A percentile compares a stretch with the other conserved stretches of the same genome.
These are phyloP conservation scores for Sebastes iracundus DNA, from an alignment of 2,797 vertebrate species.

Conservation along the genomic window DNA sequence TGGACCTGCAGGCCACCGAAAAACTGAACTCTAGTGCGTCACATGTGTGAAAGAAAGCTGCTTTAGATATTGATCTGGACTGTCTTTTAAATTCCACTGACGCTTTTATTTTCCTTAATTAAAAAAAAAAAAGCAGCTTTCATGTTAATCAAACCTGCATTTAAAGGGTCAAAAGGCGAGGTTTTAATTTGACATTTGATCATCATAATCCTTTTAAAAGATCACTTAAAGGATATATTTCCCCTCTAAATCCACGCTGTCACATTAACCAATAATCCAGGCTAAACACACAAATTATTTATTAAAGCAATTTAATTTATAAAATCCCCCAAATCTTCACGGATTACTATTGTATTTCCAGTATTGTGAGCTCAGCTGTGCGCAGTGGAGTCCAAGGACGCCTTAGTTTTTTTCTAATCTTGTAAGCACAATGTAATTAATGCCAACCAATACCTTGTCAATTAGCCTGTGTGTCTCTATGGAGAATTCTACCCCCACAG, in stretches of 20 bases:
- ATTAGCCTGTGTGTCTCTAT: slow-evolving; percentile 76
- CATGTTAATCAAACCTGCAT: not conserved
- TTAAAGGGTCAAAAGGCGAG: not conserved
- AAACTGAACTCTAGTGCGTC: not conserved
- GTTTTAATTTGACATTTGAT: not conserved
- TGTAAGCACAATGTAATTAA: slow-evolving; percentile 81
- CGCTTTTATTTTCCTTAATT: not conserved
- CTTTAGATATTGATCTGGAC: not conserved
- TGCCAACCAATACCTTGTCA: slow-evolving; percentile 81
- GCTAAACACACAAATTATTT: not conserved
- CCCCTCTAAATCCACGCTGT: not conserved
- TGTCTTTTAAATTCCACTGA: not conserved
- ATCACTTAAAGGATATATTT: too few species aligned
- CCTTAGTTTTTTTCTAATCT: slow-evolving; percentile 61
- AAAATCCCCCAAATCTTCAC: not conserved
- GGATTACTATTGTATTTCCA: not conserved
- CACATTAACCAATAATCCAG: not conserved
- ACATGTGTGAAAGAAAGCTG: not conserved
- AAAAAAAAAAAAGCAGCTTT: not conserved
- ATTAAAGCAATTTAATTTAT: not conserved
- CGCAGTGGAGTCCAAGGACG: slow-evolving; percentile 44
- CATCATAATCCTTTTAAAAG: not conserved
- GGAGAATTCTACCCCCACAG: slow-evolving; percentile 74
- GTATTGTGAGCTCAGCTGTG: slow-evolving; percentile 63
- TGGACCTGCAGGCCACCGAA: slow-evolving; percentile 1